These are phyloP conservation scores for Callospermophilus lateralis DNA, from an alignment of 2,113 vertebrate genomes.

Conservation along the genomic window DNA sequence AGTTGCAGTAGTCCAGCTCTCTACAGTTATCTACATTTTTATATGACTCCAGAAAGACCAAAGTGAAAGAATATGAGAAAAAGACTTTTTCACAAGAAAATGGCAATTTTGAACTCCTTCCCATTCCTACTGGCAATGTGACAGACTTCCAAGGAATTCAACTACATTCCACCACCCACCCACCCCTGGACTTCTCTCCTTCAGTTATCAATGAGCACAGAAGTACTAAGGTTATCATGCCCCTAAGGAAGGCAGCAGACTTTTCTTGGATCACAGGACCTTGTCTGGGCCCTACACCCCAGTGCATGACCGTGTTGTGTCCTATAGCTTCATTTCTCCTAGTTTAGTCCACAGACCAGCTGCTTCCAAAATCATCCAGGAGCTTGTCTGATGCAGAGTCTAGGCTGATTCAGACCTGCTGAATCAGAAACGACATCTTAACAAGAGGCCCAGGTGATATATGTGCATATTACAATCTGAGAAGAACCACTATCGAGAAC, in stretches of 20 bases:
- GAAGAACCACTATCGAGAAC: not conserved
- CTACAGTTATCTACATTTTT: not conserved
- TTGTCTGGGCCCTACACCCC: not conserved
- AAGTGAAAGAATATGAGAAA: not conserved
- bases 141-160: not conserved
- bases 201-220: not conserved
- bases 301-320: too few relatives aligned
- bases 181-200: not conserved
- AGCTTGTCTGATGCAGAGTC: not conserved
- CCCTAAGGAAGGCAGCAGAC: fast-evolving
- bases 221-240: not conserved
- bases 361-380: not conserved
- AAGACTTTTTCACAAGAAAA: not conserved
- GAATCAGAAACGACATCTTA: not conserved
- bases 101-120: not conserved
- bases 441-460: fast-evolving
- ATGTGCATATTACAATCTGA: fast-evolving
- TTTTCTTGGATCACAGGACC: not conserved
- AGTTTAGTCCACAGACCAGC: not conserved
- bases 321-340: not conserved
- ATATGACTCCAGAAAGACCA: not conserved
- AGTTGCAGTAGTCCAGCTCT: not conserved
- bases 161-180: not conserved
- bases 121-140: not conserved
- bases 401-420: not conserved